Evolutionary conservation across 37 sponge, comb jelly and placozoan species (phyloP).

Genomic region (Ianthella basta): DNA sequence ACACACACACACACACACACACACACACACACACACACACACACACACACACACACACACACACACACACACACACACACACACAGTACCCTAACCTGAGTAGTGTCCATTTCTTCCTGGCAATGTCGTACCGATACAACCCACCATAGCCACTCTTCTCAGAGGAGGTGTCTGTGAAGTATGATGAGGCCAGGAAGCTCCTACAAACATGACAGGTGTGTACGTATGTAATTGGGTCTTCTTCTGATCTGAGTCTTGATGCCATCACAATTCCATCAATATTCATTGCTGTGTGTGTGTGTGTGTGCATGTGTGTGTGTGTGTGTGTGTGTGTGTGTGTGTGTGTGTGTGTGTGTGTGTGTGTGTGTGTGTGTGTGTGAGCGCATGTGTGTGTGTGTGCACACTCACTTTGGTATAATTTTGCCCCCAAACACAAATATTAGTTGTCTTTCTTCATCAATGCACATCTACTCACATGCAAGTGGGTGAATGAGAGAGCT

Average conservation of each 20-base stretch:
- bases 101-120: constrained; percentile 38
- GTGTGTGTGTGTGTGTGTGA: no score
- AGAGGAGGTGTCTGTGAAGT: not conserved
- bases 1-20: constrained; percentile 44
- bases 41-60: constrained; percentile 49
- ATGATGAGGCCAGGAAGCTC: no score
- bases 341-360: no score
- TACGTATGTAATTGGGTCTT: no score
- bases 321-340: not conserved
- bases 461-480: constrained; percentile 83
- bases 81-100: constrained; percentile 24
- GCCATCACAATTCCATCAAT: not conserved
- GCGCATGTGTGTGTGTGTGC: not conserved
- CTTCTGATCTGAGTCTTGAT: no score
- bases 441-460: constrained; percentile 45
- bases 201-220: no score
- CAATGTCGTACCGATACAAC: constrained; percentile 43
- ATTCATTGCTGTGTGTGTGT: not conserved
- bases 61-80: constrained; percentile 45
- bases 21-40: constrained; percentile 47
- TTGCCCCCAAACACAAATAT: constrained; percentile 90
- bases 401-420: constrained; percentile 23
- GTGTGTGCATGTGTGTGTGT: no score
- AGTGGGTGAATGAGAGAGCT: not conserved
- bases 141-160: constrained; percentile 24